Conservation (phyloP, 1,140 invertebrate species). For the Cecropterus lyciades region DNA sequence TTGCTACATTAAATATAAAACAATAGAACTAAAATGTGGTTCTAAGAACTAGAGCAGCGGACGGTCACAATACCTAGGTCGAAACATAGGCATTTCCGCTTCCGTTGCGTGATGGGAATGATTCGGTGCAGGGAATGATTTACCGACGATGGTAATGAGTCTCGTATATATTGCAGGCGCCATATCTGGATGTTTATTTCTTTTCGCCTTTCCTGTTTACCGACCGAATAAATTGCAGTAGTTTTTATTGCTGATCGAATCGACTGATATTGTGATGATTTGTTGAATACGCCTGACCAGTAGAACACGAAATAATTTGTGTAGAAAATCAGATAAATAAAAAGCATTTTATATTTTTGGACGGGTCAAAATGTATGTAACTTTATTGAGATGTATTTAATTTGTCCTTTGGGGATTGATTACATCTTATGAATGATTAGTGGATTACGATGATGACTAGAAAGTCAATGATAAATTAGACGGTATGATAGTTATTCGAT, state of each 20-base stretch:
- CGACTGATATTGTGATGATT: not conserved
- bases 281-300: no score
- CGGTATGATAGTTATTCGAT: no score
- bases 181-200: constrained; percentile 28
- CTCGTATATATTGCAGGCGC: constrained; percentile 23
- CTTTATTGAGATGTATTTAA: no score
- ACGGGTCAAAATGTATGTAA: no score
- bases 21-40: constrained; percentile 13
- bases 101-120: constrained; percentile 27
- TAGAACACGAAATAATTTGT: no score
- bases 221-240: constrained; percentile 16
- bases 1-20: not conserved
- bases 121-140: constrained; percentile 23
- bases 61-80: constrained; percentile 35
- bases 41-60: constrained; percentile 42
- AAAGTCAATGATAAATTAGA: no score
- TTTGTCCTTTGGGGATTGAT: no score
- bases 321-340: no score
- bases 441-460: no score
- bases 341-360: no score
- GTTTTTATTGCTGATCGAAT: constrained; percentile 17
- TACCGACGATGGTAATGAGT: constrained; percentile 28
- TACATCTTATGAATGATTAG: no score
- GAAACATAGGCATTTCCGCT: constrained; percentile 31
- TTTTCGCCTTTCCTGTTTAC: constrained; percentile 25